phyloP scores from a whole-genome alignment of 2,113 vertebrate species.

The Prunella fulvescens region DNA sequence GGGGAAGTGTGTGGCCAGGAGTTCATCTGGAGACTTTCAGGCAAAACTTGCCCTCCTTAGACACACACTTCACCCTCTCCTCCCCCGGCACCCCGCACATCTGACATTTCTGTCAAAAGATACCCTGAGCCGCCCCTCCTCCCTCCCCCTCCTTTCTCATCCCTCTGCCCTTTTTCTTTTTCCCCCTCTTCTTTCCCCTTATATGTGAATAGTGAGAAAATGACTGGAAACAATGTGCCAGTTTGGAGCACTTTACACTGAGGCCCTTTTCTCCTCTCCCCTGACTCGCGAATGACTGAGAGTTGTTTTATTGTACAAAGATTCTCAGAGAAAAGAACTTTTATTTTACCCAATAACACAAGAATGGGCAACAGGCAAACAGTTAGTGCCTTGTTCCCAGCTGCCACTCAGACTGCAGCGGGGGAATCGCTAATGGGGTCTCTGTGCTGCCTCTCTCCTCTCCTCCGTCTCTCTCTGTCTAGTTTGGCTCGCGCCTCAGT shows the following conservation, averaged over 20 bases:
- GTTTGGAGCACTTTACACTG: slow-evolving; percentile 67
- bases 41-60: background rate
- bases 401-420: slow-evolving; percentile 70
- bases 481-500: background rate
- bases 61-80: background rate
- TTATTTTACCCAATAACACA: slow-evolving; percentile 77
- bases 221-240: slow-evolving; percentile 61
- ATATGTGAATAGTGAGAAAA: slow-evolving; percentile 70
- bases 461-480: background rate
- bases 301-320: slow-evolving; percentile 68
- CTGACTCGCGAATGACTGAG: slow-evolving; percentile 63
- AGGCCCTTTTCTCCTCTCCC: slow-evolving; percentile 56
- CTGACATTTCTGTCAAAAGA: slow-evolving; percentile 55
- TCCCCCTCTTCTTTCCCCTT: background rate
- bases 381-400: slow-evolving; percentile 82
- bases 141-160: slow-evolving; percentile 5
- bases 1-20: background rate
- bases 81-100: background rate
- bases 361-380: slow-evolving; percentile 74
- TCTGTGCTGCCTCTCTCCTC: background rate
- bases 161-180: slow-evolving; percentile 1
- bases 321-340: slow-evolving; percentile 75
- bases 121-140: background rate
- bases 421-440: slow-evolving; percentile 24
- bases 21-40: background rate